These are phyloP conservation scores for Drosophila longiperda DNA, from an alignment of 2,888 invertebrate genomes.

Conservation along the genomic window DNA sequence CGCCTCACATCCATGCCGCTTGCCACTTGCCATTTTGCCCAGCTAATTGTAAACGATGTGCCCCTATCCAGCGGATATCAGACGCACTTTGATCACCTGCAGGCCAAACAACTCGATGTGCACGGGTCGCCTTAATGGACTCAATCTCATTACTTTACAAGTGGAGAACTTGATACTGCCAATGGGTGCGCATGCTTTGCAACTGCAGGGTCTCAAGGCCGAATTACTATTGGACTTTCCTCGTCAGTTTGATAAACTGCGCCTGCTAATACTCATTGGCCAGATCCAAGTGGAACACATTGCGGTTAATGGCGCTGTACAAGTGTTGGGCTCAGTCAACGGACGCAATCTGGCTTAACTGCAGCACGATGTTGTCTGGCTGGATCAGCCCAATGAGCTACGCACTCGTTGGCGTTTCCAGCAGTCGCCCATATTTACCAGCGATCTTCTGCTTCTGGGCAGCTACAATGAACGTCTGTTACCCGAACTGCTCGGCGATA, in stretches of 20 bases:
- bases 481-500: conserved; percentile 82
- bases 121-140: too few relatives aligned
- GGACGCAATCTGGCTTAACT: conserved; percentile 73
- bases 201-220: too few relatives aligned
- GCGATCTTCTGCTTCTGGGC: conserved; percentile 73
- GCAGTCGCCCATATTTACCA: conserved; percentile 66
- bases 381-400: conserved; percentile 83
- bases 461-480: conserved; percentile 83
- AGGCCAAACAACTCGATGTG: too few relatives aligned
- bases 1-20: too few relatives aligned
- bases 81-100: too few relatives aligned
- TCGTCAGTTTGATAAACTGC: too few relatives aligned
- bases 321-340: conserved; percentile 71
- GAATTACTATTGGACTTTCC: too few relatives aligned
- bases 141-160: too few relatives aligned
- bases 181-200: too few relatives aligned
- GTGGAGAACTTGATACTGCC: too few relatives aligned
- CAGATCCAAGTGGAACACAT: conserved; percentile 75
- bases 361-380: conserved; percentile 83
- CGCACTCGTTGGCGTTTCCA: conserved; percentile 74
- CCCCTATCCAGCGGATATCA: conserved; percentile 75
- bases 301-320: conserved; percentile 63
- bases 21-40: too few relatives aligned
- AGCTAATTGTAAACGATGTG: conserved; percentile 57
- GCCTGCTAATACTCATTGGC: conserved; percentile 84